Conservation (phyloP, 2,888 invertebrate genomes). For the Caenorhabditis zanzibari region DNA sequence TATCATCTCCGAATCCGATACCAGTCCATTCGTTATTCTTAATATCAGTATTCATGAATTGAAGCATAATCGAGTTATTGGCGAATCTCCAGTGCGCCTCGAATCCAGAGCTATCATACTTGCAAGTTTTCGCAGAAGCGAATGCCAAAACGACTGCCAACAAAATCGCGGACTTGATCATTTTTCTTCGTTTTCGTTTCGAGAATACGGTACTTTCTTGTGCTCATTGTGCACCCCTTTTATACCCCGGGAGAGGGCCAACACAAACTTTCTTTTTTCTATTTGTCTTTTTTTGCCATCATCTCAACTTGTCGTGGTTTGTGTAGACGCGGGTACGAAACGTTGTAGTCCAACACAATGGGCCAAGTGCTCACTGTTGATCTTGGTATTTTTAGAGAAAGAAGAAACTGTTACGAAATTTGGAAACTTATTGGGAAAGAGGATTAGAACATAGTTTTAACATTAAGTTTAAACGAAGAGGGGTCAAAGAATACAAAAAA, state of each 20-base stretch:
- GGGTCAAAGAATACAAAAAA: background rate
- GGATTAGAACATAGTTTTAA: slow-evolving; percentile 5
- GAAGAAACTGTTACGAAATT: background rate
- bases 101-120: slow-evolving; percentile 49
- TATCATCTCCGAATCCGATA: slow-evolving; percentile 59
- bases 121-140: slow-evolving; percentile 53
- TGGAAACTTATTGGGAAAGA: background rate
- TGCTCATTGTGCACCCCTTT: slow-evolving; percentile 14
- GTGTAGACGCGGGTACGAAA: slow-evolving; percentile 26
- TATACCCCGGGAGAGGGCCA: slow-evolving; percentile 25
- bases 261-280: background rate
- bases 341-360: slow-evolving; percentile 54
- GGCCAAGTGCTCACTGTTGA: slow-evolving; percentile 50
- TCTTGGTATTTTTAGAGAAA: background rate
- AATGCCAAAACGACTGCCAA: slow-evolving; percentile 17
- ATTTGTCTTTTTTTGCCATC: slow-evolving; percentile 19
- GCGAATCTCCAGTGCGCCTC: slow-evolving; percentile 54
- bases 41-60: slow-evolving; percentile 59
- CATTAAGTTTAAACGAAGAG: background rate
- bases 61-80: slow-evolving; percentile 56
- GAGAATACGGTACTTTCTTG: slow-evolving; percentile 27
- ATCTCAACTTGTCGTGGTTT: slow-evolving; percentile 45
- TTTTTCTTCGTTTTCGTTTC: slow-evolving; percentile 27
- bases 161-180: slow-evolving; percentile 35
- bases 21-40: slow-evolving; percentile 65